Base-by-base conservation (phyloP, 2,113 vertebrate genomes). In the Apodemus sylvaticus region DNA sequence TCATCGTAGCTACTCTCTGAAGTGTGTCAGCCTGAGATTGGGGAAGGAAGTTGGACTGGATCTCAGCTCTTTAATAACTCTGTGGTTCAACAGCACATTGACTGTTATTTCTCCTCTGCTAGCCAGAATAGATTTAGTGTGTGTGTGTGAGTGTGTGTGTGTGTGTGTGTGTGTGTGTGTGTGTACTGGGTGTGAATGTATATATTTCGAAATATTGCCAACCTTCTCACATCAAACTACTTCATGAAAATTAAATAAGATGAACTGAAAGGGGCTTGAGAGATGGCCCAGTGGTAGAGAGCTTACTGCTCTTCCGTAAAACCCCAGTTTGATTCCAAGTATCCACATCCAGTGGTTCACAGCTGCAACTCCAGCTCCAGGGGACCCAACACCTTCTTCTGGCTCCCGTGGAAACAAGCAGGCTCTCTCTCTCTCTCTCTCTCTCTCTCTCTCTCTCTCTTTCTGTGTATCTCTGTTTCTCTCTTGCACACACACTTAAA, bases 211-310 rank as follows among this genome's bases (percentile, higher is more conserved):
- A 94, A 95, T 95, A 66, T 20, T 29, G n/a, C 36, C 78, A 92
- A 81, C 4, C 4, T 95, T 86, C 45, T 94, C 87, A 39, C 9
- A 58, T 96, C 89, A 95, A 66, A 94, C 24, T 39, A 79, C 76
- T 53, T 93, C 87, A 42, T 74, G 81, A 96, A 92, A 95, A n/a
- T 73, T 87, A 96, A 58, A 89, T 74, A 93, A 94, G 89, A 81
- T 90, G 74, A 42, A 14, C 53, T 82, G 20, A 82, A 55, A 82
- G 58, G n/a, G n/a, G n/a, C n/a, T 83, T 39, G 13, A 83, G 55
- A 83, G 81, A 62, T 62, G 81, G 12, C 55, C 29, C 55, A 42
- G 58, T 16, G n/a, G n/a, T 62, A 17, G 81, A 62, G 81, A 17
- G n/a, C 55, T 60, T 26, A 24, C 22, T 39, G n/a, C 58, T 83